Percentiles rank a stretch among this genome's conserved stretches.
Evolutionary conservation across 2,888 invertebrate species (phyloP).

Genomic region (Himalopsyche japonica): DNA sequence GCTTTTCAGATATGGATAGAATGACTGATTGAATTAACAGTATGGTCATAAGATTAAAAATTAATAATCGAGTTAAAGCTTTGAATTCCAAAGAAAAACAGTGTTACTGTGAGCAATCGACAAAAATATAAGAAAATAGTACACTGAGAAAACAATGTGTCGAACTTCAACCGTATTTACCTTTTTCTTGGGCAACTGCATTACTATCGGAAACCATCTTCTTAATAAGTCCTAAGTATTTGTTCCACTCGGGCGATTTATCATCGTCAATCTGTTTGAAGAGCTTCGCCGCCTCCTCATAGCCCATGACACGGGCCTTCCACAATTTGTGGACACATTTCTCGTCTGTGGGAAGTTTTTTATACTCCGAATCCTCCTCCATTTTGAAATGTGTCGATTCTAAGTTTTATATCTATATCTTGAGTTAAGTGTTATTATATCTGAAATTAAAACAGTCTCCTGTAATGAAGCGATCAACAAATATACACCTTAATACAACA

Average conservation of each 20-base stretch:
- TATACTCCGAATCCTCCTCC: slow-evolving; percentile 87
- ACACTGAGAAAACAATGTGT: too few relatives aligned
- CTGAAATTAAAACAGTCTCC: not conserved
- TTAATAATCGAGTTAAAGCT: too few relatives aligned
- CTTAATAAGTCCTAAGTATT: slow-evolving; percentile 87
- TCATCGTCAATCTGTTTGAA: slow-evolving; percentile 89
- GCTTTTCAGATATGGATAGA: too few relatives aligned
- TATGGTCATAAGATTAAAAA: too few relatives aligned
- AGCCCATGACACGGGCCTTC: slow-evolving; percentile 94
- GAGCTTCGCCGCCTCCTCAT: slow-evolving; percentile 88
- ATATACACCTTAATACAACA: too few relatives aligned
- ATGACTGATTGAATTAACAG: too few relatives aligned
- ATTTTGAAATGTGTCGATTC: slow-evolving; percentile 51
- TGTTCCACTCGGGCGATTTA: slow-evolving; percentile 91
- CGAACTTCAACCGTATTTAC: slow-evolving; percentile 47
- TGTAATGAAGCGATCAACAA: too few relatives aligned
- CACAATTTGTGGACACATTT: slow-evolving; percentile 92
- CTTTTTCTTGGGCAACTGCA: slow-evolving; percentile 95
- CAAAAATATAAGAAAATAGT: too few relatives aligned
- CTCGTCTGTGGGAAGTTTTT: slow-evolving; percentile 86
- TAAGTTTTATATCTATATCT: not conserved
- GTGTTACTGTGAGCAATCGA: too few relatives aligned
- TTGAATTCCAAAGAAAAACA: too few relatives aligned
- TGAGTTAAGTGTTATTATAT: not conserved
- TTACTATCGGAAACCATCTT: slow-evolving; percentile 95